Percentiles rank a stretch among this genome's conserved stretches.
phyloP scores from a whole-genome alignment of 2,113 vertebrate genomes.

The Zosterops pallidus region DNA sequence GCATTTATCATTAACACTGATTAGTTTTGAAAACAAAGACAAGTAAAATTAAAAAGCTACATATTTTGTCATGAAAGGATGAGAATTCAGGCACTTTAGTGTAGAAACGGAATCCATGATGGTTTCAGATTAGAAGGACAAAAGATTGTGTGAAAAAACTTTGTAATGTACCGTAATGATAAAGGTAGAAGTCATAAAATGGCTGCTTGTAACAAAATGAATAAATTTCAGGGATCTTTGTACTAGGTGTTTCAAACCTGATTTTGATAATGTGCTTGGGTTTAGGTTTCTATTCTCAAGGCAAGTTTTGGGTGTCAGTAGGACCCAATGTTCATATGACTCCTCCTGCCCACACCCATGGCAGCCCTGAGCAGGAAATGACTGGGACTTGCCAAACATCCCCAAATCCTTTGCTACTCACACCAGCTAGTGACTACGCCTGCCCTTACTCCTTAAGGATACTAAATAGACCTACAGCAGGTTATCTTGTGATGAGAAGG shows the following conservation, averaged over 20 bases:
- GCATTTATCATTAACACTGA: neutral
- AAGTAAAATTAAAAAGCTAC: neutral
- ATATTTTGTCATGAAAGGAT: neutral
- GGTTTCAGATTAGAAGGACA: neutral
- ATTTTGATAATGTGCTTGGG: neutral
- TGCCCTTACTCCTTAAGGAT: neutral
- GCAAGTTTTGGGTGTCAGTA: neutral
- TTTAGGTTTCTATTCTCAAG: neutral
- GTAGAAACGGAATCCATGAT: neutral
- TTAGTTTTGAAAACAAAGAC: neutral
- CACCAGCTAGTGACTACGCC: too few relatives aligned
- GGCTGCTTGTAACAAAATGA: neutral
- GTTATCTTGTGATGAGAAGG: neutral
- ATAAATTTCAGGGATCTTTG: neutral
- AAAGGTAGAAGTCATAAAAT: neutral
- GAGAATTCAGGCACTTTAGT: neutral
- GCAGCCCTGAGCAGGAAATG: neutral
- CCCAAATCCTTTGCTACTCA: neutral
- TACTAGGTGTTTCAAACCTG: neutral
- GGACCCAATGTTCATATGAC: fast-evolving
- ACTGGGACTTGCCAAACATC: neutral
- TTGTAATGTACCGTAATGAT: neutral
- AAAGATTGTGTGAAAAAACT: neutral
- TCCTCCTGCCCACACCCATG: neutral
- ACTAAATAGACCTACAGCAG: neutral